Evolutionary conservation across 1,140 invertebrate species (phyloP).

Genomic region (Adelges cooleyi): DNA sequence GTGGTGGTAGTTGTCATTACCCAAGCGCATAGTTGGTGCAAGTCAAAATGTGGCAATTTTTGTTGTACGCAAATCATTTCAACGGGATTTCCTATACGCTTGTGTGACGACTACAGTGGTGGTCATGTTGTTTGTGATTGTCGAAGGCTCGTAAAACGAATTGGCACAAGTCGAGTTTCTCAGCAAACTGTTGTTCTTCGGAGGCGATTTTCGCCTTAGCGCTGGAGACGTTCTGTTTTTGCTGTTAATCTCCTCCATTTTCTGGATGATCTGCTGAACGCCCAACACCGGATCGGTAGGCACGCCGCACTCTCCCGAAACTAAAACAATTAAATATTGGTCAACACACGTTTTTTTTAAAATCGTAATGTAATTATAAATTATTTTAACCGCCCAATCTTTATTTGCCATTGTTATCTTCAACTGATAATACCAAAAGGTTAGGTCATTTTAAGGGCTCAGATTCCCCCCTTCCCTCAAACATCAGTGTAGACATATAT

Average conservation of each 20-base stretch:
- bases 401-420: no score
- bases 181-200: neutral
- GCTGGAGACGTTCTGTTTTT: neutral
- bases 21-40: no score
- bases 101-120: neutral
- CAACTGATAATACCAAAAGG: no score
- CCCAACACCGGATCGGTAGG: neutral
- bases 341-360: no score
- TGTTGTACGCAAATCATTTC: neutral
- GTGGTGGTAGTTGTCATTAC: no score
- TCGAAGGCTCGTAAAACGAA: neutral
- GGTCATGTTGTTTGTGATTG: neutral
- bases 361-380: no score
- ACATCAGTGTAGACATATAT: no score
- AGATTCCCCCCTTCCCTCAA: no score
- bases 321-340: no score
- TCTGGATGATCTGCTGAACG: constrained; percentile 19
- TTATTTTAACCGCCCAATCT: no score
- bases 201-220: constrained; percentile 2
- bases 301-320: neutral
- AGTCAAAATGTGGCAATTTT: no score
- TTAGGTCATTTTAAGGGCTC: no score
- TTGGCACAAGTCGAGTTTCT: constrained; percentile 6
- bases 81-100: constrained; percentile 3
- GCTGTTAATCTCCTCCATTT: constrained; percentile 11